Evolutionary conservation across 2,113 vertebrate genomes (phyloP), one percentile per base, ranked within the genome.

Genomic region (Xenopus laevis): DNA sequence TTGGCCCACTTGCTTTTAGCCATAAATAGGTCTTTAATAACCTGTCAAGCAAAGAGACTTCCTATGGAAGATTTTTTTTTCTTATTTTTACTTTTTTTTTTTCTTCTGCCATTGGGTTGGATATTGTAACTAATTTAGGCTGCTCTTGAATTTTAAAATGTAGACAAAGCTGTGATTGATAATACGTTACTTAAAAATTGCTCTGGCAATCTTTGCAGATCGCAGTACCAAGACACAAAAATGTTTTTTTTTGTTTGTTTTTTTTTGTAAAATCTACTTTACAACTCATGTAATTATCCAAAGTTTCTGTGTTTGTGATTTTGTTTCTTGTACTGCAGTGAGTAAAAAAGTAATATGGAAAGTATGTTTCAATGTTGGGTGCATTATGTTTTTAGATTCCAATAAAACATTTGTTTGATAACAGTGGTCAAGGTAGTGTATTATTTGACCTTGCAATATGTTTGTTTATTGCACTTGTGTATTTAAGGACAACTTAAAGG

Each of bases 381-480:
- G 91, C 92, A 93, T 93, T 93, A 90, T 97, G 94, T 96, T 98
- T 93, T 95, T 97, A 97, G 95, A 94, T 94, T 93, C 92, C 95
- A 99, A 99, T 99, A 98, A 99, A 99, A 93, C 93, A 95, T 95
- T 93, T 97, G 92, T 95, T 96, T 98, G 93, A 94, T 95, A 93
- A 91, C 92, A 94, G 89, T 93, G 30, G 30, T 33, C 30, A 3
- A 33, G 30, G 30, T 47, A 13, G 13, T 47, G 46, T 47, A 12
- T 47, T 47, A 47, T 47, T 47, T 47, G 46, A 12, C 2, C 10
- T 47, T 47, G 46, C 30, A 33, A 3, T 33, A 33, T 33, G 6
- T 33, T 33, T 33, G 30, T n/a, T n/a, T n/a, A n/a, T 33, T 33
- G 30, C 30, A 33, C 30, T 33, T 33, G 30, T 6, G 3, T 33